Base-by-base conservation (phyloP, 1,140 invertebrate genomes). In the Cataglyphis hispanica region DNA sequence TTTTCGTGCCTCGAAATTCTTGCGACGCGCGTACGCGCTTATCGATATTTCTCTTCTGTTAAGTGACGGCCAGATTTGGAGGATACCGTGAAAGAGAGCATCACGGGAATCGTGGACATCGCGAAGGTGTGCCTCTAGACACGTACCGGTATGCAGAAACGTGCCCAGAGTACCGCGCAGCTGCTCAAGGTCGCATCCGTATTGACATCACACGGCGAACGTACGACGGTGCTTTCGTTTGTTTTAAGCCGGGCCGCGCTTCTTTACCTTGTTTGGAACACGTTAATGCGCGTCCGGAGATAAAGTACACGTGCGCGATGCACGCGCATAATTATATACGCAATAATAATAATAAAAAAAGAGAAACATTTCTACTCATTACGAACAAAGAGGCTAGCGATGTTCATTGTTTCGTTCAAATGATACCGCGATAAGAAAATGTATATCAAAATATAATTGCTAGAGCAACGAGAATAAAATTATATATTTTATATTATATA, bases 191-290 rank as follows among this genome's bases (percentile, higher is more conserved):
- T 58, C 90, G 89, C 67, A 86, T 86, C 89, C 87, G 86, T 93
- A 93, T 93, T 94, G 91, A 93, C 91, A 83, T 92, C 89, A 91
- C 1, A 11, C 64, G 64, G 86, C 89, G 86, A 90, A 86, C 87
- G 84, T 92, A 88, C 80, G 43, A 66, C 87, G 37, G 76, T 80
- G 87, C 16, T 77, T 87, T 76, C 86, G 91, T 89, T 91, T 91
- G 76, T 91, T 93, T 91, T 88, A 89, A 86, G 60, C 60, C 64
- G 72, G 34, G 16, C 46, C 46, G 46, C 46, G 58, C 43, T 75
- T 70, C 77, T 87, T 74, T 87, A 84, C 89, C 85, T 83, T 90
- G 89, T 89, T 91, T 91, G 87, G 80, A 87, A 88, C 84, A 91
- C 80, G 86, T 88, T 88, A 85, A 74, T 78, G 75, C 67, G 85